phyloP scores from a whole-genome alignment of 2,797 vertebrate species.

The Anolis apletophallus region DNA sequence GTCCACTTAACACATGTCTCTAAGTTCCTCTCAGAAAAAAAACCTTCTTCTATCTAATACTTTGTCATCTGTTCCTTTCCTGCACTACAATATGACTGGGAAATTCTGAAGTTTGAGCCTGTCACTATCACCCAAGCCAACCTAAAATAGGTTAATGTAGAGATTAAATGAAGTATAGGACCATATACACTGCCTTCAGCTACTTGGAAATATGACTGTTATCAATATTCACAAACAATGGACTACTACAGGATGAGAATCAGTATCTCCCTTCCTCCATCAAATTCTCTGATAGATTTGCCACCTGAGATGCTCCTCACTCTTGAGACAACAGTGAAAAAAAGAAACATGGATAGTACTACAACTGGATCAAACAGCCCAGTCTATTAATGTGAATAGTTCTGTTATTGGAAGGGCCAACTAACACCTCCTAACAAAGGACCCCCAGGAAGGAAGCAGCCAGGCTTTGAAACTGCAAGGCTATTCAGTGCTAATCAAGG shows the following conservation, averaged over 20 bases:
- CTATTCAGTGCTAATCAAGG: too few relatives aligned
- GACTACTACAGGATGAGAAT: not conserved
- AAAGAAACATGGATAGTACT: not conserved
- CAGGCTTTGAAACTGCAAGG: too few relatives aligned
- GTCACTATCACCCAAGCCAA: not conserved
- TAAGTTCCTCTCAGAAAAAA: not conserved
- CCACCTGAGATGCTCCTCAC: not conserved
- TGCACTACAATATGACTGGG: not conserved
- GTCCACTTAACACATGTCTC: not conserved
- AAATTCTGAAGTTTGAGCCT: not conserved
- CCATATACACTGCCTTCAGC: too few relatives aligned
- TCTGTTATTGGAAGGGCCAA: too few relatives aligned
- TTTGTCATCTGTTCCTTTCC: not conserved
- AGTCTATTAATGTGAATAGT: too few relatives aligned
- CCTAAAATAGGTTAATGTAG: not conserved
- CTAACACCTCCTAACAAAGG: too few relatives aligned
- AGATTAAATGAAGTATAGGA: not conserved
- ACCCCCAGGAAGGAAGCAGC: too few relatives aligned
- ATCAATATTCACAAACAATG: not conserved
- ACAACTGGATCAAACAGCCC: too few relatives aligned
- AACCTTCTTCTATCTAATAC: not conserved
- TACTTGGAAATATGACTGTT: not conserved
- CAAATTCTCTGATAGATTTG: not conserved
- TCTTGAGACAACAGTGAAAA: not conserved
- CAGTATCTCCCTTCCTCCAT: not conserved